phyloP scores from a whole-genome alignment of 2,888 invertebrate genomes.

The Muschampia plurimacula region DNA sequence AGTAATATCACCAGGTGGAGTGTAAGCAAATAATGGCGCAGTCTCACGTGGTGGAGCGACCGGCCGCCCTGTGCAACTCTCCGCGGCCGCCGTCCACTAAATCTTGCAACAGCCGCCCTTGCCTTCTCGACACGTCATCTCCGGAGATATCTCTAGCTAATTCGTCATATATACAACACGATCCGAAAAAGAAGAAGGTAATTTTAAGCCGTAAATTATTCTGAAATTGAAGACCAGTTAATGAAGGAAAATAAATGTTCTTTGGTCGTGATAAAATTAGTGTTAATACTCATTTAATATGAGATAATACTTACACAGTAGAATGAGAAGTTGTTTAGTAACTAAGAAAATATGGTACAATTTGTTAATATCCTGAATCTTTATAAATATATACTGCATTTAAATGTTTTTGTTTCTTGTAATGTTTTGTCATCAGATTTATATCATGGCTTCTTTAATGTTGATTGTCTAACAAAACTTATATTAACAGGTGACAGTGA shows the following conservation, averaged over 20 bases:
- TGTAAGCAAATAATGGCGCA: constrained; percentile 98
- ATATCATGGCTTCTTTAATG: no score
- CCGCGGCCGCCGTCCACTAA: constrained; percentile 92
- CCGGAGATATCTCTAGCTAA: constrained; percentile 92
- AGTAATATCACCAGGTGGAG: constrained; percentile 79
- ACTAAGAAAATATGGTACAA: no score
- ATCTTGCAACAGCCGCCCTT: constrained; percentile 94
- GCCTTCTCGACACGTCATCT: constrained; percentile 89
- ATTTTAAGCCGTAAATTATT: background rate
- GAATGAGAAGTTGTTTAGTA: no score
- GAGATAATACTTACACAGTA: background rate
- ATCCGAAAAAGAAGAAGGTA: constrained; percentile 91
- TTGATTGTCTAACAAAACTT: background rate
- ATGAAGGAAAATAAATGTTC: background rate
- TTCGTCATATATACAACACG: constrained; percentile 93
- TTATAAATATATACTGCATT: no score
- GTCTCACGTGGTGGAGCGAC: constrained; percentile 94
- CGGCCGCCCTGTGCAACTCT: constrained; percentile 90
- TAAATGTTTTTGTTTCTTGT: no score
- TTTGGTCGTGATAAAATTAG: no score
- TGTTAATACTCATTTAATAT: background rate
- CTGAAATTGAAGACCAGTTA: background rate
- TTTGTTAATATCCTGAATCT: no score
- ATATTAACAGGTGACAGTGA: constrained; percentile 88
- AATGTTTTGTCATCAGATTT: no score